A percentile compares a stretch with the other conserved stretches of the same genome.
Evolutionary conservation across 2,113 vertebrate genomes (phyloP).

Genomic region (Murina feae): DNA sequence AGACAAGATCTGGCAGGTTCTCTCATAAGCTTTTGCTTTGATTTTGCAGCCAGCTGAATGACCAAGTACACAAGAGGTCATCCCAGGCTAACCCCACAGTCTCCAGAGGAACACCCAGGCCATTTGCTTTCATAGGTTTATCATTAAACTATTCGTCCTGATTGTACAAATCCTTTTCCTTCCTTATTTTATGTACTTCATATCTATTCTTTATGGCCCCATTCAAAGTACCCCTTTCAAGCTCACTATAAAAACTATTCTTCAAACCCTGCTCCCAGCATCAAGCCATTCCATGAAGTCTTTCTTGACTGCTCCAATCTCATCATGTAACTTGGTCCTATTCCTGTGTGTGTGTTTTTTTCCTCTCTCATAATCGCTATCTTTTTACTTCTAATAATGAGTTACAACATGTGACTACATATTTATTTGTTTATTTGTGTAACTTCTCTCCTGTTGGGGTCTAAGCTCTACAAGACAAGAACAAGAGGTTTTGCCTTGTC

Average conservation of each 20-base stretch:
- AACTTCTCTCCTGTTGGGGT: neutral
- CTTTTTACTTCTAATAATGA: neutral
- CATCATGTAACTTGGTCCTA: neutral
- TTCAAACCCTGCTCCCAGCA: neutral
- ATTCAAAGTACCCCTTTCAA: too few relatives aligned
- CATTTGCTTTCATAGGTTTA: fast-evolving
- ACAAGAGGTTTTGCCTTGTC: neutral
- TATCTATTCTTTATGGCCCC: too few relatives aligned
- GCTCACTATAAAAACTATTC: too few relatives aligned
- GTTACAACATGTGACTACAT: neutral
- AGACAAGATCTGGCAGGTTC: neutral
- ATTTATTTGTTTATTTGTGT: neutral
- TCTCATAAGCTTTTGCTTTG: too few relatives aligned
- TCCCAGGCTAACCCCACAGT: neutral
- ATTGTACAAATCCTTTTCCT: neutral
- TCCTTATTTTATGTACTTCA: neutral
- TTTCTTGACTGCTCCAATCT: neutral
- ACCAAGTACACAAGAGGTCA: fast-evolving
- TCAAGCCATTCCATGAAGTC: neutral
- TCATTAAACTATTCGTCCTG: neutral
- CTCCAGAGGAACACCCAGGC: neutral
- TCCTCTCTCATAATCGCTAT: neutral
- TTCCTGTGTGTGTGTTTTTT: neutral
- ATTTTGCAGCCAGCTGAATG: neutral
- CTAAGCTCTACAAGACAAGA: neutral